Conservation (phyloP, 2,113 vertebrate genomes). For the Cryptomyrus ogoouensis region DNA sequence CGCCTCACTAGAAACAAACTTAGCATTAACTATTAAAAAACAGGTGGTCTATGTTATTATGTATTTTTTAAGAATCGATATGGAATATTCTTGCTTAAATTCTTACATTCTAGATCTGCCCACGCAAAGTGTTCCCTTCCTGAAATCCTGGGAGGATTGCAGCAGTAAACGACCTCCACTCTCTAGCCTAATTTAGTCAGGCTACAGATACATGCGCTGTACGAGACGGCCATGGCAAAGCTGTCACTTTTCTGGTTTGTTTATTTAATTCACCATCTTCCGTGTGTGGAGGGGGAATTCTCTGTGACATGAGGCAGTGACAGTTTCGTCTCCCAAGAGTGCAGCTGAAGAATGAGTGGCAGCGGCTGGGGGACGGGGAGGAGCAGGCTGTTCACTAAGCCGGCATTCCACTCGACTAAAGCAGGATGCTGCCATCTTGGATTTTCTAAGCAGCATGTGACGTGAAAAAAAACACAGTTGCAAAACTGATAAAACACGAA, state of each 20-base stretch:
- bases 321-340: conserved; percentile 40
- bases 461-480: not conserved
- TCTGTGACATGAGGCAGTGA: conserved; percentile 41
- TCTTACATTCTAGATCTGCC: not conserved
- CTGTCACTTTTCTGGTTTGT: not conserved
- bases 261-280: conserved; percentile 31
- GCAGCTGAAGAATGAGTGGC: conserved; percentile 21
- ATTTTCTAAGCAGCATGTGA: not conserved
- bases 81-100: not conserved
- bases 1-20: not conserved
- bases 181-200: not conserved
- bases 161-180: not conserved
- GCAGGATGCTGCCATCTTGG: not conserved
- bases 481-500: not conserved
- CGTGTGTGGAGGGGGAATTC: conserved; percentile 35
- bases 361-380: not conserved
- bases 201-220: not conserved
- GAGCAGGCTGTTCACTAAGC: not conserved
- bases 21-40: not conserved
- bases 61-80: not conserved
- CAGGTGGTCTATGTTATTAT: not conserved
- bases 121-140: not conserved
- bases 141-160: not conserved
- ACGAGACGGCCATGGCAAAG: not conserved
- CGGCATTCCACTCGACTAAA: not conserved